Evolutionary conservation across 2,797 vertebrate genomes (phyloP).

Genomic region (Psittacula derbiana): DNA sequence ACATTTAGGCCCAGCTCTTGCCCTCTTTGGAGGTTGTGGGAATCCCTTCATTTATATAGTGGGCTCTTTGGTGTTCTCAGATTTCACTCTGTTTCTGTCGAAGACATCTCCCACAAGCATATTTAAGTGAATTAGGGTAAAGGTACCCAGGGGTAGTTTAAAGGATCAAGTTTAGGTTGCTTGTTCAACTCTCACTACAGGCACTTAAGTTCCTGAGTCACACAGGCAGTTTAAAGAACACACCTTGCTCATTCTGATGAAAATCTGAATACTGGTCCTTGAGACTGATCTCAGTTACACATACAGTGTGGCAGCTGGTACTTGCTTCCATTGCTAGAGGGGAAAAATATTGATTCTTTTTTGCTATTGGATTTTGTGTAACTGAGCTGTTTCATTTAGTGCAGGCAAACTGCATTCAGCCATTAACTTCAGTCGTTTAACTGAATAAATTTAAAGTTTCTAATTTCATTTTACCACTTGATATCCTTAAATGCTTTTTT

Average conservation of each 20-base stretch:
- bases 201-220: background rate
- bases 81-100: background rate
- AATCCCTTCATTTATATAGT: background rate
- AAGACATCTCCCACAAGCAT: background rate
- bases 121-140: background rate
- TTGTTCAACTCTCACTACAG: background rate
- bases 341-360: slow-evolving; percentile 33
- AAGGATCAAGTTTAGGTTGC: background rate
- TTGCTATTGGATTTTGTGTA: background rate
- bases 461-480: slow-evolving; percentile 44
- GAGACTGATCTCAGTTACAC: background rate
- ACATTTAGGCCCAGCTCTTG: background rate
- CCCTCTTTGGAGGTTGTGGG: background rate
- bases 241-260: background rate
- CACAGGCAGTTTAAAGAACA: background rate
- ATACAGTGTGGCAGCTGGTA: background rate
- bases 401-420: background rate
- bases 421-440: slow-evolving; percentile 35
- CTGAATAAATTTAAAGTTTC: slow-evolving; percentile 47
- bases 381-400: background rate
- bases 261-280: background rate
- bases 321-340: background rate
- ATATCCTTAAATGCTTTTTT: background rate
- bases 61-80: background rate
- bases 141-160: background rate